Base-by-base conservation (phyloP, 2,888 invertebrate species). In the Halictus quadricinctus region DNA sequence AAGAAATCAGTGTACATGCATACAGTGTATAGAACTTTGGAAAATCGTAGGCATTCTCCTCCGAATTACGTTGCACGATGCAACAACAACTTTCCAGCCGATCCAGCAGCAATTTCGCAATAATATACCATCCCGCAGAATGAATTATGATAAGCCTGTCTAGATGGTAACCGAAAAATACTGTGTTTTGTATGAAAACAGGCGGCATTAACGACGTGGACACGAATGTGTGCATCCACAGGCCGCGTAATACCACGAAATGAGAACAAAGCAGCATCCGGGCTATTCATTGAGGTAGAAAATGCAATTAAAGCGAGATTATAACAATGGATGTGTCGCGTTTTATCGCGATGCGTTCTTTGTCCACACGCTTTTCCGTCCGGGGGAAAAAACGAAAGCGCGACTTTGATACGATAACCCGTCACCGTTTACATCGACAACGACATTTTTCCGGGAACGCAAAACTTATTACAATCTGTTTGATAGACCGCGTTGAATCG, bases 281-380 rank as follows among this genome's bases (percentile, higher is more conserved):
- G 54, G 83, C 86, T 83, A 89, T 89, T 88, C 88, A 84, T 88
- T 86, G 76, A 50, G 80, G 73, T 81, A 79, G 88, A 89, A 88
- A 89, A 89, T 83, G 89, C 89, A 89, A 89, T 89, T 89, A 89
- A 89, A 89, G 80, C 81, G 85, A 83, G 81, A 89, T 89, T 89
- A 88, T 84, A 89, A 89, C 89, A 89, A 89, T 88, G 86, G 83
- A 85, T 86, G 89, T 82, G 84, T 84, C 83, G 66, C 46, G 86
- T 84, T 87, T 83, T 70, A 80, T 79, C 50, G 69, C 66, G 77
- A 73, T 72, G 36, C 76, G 83, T 80, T 58, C 74, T 79, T 66
- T 72, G 75, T 80, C 18, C 43, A 41, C 58, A 15, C 36, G 41
- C 50, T 77, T 78, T 76, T 29, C 1, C 54, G 25, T 12, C 18